Conservation (phyloP, 2,888 invertebrate genomes). For the Odontocolon sp. region DNA sequence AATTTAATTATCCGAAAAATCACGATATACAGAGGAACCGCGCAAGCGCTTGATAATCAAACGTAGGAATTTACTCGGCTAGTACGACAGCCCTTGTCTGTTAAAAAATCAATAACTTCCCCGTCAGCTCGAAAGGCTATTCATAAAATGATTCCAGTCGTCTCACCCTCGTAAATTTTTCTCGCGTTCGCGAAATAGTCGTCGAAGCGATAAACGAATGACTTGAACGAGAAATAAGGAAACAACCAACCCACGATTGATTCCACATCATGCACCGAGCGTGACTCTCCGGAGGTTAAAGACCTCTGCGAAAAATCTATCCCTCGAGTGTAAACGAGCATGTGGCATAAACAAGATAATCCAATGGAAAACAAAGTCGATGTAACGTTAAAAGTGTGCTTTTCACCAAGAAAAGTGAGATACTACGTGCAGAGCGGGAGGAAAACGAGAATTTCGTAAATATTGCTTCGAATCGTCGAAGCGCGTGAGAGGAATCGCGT, state of each 20-base stretch:
- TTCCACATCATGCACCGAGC: background rate
- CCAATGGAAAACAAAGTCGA: conserved; percentile 29
- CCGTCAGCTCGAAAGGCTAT: conserved; percentile 65
- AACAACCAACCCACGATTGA: background rate
- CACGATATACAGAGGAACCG: background rate
- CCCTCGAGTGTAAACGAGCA: conserved; percentile 37
- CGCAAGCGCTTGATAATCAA: conserved; percentile 53
- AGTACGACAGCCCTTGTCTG: conserved; percentile 50
- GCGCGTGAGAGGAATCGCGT: background rate
- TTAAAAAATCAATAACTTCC: conserved; percentile 72
- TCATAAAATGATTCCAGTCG: conserved; percentile 19
- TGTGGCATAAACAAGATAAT: conserved; percentile 55
- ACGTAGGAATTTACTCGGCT: conserved; percentile 53
- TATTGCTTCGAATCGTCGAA: background rate
- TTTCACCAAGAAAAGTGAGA: conserved; percentile 27
- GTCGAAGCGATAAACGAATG: conserved; percentile 5
- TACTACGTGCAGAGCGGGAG: conserved; percentile 27
- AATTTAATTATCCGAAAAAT: background rate
- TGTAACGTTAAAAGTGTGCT: conserved; percentile 41
- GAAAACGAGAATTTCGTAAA: conserved; percentile 51
- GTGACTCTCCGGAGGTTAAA: conserved; percentile 49
- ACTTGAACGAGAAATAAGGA: background rate
- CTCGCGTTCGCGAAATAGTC: background rate
- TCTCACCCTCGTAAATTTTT: conserved; percentile 27
- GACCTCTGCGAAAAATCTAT: conserved; percentile 10